These are phyloP conservation scores for sheep (Ovis aries) DNA, from an alignment of 2,113 vertebrate genomes.

Conservation along the genomic window ARS-UI_Ramb_v3.0 NC_056070.1:59847001-59847500, in stretches of 20 bases:
- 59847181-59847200: not conserved
- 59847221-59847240: not conserved
- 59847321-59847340: not conserved
- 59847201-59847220: rapidly evolving
- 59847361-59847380: not conserved
- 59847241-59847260: not conserved
- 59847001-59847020: not conserved
- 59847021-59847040: not conserved
- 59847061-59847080: rapidly evolving
- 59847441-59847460: not conserved
- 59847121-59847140: not conserved
- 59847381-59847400: not conserved
- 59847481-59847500: not conserved
- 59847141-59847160: not conserved
- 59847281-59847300: not conserved
- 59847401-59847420: not conserved
- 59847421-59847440: not conserved
- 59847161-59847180: not conserved
- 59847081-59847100: not conserved
- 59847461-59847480: not conserved
- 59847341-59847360: not conserved
- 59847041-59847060: not conserved
- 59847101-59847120: too few relatives aligned
- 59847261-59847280: not conserved
- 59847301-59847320: not conserved